Conservation (phyloP, 2,113 vertebrate species). For the Chelonoidis abingdonii region DNA sequence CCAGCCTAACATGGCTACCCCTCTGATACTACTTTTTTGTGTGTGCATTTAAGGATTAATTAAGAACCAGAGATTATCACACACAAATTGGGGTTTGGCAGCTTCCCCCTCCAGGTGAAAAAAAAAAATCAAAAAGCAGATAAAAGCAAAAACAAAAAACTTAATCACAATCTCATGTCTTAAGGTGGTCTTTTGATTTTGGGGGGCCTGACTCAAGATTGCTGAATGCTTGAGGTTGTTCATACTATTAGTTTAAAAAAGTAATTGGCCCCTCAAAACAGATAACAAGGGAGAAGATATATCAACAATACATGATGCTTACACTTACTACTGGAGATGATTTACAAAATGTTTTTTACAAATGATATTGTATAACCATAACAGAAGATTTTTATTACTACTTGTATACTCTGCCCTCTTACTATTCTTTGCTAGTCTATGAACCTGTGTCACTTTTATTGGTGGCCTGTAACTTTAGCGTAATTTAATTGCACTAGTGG, state of each 20-base stretch:
- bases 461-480: not conserved
- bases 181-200: not conserved
- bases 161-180: not conserved
- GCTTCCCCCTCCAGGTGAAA: not conserved
- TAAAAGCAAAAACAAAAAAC: not conserved
- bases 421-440: not conserved
- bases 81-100: not conserved
- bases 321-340: not conserved
- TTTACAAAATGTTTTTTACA: not conserved
- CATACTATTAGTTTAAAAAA: not conserved
- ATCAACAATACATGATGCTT: too few relatives aligned
- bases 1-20: too few relatives aligned
- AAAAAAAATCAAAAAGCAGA: not conserved
- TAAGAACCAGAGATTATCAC: not conserved
- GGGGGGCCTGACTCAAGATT: not conserved
- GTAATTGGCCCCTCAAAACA: not conserved
- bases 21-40: not conserved
- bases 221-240: not conserved
- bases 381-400: not conserved
- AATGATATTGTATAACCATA: not conserved
- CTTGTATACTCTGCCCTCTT: not conserved
- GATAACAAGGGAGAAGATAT: not conserved
- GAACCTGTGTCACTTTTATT: not conserved
- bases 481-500: not conserved
- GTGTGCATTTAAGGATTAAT: not conserved